Evolutionary conservation across 2,113 vertebrate genomes (phyloP), one percentile per base, ranked within the genome.

Genomic region (Trematocara stigmaticum): DNA sequence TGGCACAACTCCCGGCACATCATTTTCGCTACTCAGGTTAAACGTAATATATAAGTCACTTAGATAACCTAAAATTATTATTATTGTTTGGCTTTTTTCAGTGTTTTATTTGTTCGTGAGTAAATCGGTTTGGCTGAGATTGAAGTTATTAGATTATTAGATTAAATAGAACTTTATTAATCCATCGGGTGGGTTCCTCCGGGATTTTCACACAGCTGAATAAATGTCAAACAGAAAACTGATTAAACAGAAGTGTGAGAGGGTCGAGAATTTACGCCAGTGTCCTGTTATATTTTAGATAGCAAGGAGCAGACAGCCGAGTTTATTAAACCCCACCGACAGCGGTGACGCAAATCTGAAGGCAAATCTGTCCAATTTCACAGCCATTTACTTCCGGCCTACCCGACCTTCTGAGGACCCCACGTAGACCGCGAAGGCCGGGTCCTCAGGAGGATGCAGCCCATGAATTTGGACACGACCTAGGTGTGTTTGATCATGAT

Each of bases 371-470:
- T 20, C 51, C 51, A n/a, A 12, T 55, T 55, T 55, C 20, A 23
- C 20, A 23, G 52, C 20, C 3, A 2, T 53, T 53, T 53, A 53
- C 10, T 53, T 53, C 5, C 1, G 3, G 52, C 6, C 52, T 55
- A 55, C 52, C n/a, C 5, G 10, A 55, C 52, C 10, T 55, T 55
- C 52, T 23, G 52, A 12, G 52, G 20, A 55, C 3, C 12, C 55
- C 12, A 1, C 10, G 1, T 29, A 29, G 53, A 13, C 11, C 2
- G 6, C 23, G 2, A 57, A 57, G 12, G 23, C 23, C 0, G 0
- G 12, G 23, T 57, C 55, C 55, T 57, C 23, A 57, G 55, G 55
- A 57, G 7, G 55, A 57, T 29, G 26, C 26, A 57, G 55, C 4
- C 55, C 12, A 29, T 57, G 55, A 29, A 57, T 57, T 57, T 57